Conservation (phyloP, 1,140 invertebrate species). For the Cotesia chilonis region DNA sequence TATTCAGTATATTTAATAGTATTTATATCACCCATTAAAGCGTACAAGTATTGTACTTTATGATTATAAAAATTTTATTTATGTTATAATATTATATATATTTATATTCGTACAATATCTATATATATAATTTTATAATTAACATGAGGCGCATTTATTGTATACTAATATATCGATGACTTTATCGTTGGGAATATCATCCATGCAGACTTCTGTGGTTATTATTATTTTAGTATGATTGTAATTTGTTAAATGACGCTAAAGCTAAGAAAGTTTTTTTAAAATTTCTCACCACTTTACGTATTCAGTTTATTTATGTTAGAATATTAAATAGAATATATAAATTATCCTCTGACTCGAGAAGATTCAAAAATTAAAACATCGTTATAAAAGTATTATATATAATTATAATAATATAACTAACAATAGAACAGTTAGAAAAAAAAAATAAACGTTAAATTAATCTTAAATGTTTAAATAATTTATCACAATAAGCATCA, state of each 20-base stretch:
- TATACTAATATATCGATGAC: conserved; percentile 6
- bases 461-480: no score
- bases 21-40: conserved; percentile 32
- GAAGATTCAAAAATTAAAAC: no score
- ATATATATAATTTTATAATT: conserved; percentile 16
- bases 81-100: conserved; percentile 6
- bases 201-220: conserved; percentile 17
- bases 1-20: conserved; percentile 25
- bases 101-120: no score
- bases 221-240: neutral
- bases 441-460: no score
- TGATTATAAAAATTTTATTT: conserved; percentile 31
- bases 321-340: no score
- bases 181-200: conserved; percentile 8
- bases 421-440: no score
- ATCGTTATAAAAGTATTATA: no score
- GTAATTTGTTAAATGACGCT: neutral
- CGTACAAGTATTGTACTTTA: conserved; percentile 35
- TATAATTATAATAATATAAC: no score
- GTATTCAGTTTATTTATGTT: no score
- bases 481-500: no score
- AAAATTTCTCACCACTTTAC: neutral
- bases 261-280: conserved; percentile 6
- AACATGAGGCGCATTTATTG: conserved; percentile 34
- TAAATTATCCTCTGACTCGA: no score